Conservation (phyloP, 2,888 invertebrate genomes). For the Mimachlamys varia region DNA sequence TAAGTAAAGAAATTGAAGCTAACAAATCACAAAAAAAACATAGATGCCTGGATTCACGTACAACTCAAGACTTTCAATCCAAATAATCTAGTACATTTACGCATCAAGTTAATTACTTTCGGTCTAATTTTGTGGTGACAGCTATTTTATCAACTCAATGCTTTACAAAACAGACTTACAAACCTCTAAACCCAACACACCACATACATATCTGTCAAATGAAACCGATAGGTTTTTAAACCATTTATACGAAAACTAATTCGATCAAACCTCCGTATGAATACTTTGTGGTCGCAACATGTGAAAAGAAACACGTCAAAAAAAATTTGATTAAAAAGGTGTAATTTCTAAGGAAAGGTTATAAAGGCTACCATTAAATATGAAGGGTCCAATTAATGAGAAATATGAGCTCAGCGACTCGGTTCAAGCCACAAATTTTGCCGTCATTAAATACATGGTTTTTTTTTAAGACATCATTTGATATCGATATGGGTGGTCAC, state of each 20-base stretch:
- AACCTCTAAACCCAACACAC: not conserved
- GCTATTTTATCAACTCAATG: not conserved
- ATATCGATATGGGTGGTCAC: not conserved
- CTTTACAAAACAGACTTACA: not conserved
- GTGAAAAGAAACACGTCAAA: not conserved
- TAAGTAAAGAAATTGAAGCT: not conserved
- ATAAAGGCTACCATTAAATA: not conserved
- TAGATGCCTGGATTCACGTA: not conserved
- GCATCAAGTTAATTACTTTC: not conserved
- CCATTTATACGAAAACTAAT: not conserved
- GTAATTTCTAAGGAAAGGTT: not conserved
- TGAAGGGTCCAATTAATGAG: not conserved
- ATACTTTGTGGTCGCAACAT: not conserved
- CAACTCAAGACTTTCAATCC: not conserved
- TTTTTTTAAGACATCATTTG: not conserved
- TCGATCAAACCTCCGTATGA: not conserved
- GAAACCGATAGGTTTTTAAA: slow-evolving; percentile 25
- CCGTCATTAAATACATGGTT: not conserved
- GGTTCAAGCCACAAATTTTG: not conserved
- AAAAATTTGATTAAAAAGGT: not conserved
- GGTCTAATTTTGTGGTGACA: not conserved
- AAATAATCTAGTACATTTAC: not conserved
- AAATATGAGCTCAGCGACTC: not conserved
- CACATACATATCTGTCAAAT: not conserved
- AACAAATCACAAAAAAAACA: not conserved